phyloP scores from a whole-genome alignment of 2,888 invertebrate genomes.

The Cyaniris semiargus region DNA sequence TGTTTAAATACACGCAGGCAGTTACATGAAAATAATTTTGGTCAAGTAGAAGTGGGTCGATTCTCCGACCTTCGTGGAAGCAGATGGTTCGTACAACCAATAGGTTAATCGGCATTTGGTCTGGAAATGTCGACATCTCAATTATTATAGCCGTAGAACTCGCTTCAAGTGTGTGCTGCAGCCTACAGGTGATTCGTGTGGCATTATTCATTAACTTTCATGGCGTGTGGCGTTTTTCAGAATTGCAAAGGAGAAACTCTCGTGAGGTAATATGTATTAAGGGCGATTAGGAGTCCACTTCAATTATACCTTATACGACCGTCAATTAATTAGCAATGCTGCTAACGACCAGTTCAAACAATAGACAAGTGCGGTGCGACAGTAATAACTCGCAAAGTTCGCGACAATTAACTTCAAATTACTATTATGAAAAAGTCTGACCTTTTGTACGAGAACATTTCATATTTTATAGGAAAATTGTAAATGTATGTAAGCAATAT shows the following conservation, averaged over 20 bases:
- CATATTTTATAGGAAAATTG: too few species aligned
- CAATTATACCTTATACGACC: background rate
- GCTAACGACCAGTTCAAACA: constrained; percentile 20
- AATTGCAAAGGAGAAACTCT: background rate
- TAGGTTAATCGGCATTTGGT: background rate
- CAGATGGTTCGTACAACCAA: background rate
- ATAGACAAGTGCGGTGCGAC: constrained; percentile 13
- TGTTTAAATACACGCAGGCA: background rate
- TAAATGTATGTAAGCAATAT: background rate
- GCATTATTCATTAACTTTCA: background rate
- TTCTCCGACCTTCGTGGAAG: background rate
- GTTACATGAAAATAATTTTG: background rate
- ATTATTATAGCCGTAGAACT: background rate
- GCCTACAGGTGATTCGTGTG: background rate
- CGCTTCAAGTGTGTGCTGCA: background rate
- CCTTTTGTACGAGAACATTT: background rate
- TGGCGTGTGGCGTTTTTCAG: background rate
- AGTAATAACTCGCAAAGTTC: constrained; percentile 21
- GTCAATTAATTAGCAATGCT: constrained; percentile 4
- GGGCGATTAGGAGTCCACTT: background rate
- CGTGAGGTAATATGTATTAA: background rate
- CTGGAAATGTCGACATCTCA: constrained; percentile 17
- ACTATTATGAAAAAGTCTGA: background rate
- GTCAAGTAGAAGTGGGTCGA: background rate
- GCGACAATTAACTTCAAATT: background rate